Conservation (phyloP, 2,797 vertebrate genomes). For the Urophycis tenuis region DNA sequence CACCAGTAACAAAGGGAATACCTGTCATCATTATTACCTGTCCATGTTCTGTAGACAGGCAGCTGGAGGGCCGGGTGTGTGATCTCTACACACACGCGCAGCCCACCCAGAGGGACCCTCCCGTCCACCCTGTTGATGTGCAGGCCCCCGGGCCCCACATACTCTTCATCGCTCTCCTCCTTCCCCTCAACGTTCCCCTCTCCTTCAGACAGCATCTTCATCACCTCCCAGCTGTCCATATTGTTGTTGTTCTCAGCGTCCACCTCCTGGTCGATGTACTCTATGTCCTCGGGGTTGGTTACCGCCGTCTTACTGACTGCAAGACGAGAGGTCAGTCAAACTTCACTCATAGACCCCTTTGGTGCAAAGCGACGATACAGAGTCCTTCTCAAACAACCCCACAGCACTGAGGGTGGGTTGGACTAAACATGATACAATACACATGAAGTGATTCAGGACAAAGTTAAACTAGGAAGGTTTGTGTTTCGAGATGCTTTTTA, state of each 20-base stretch:
- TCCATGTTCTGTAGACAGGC: slow-evolving; percentile 55
- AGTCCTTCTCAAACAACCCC: neutral
- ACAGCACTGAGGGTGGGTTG: too few species aligned
- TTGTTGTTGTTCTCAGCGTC: slow-evolving; percentile 45
- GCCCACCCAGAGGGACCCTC: slow-evolving; percentile 29
- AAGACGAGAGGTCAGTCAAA: neutral
- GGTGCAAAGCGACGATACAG: neutral
- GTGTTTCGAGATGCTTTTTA: neutral
- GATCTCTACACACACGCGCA: slow-evolving; percentile 70
- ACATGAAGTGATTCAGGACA: too few species aligned
- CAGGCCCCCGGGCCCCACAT: slow-evolving; percentile 35
- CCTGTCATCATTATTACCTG: too few species aligned
- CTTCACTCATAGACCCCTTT: neutral
- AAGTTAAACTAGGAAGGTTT: too few species aligned
- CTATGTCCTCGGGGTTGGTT: slow-evolving; percentile 52
- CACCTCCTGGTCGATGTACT: slow-evolving; percentile 52
- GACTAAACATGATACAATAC: too few species aligned
- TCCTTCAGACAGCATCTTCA: neutral
- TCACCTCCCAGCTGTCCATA: neutral
- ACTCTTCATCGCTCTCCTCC: slow-evolving; percentile 37
- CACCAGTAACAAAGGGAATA: too few species aligned
- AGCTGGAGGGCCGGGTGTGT: slow-evolving; percentile 65
- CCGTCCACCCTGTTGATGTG: slow-evolving; percentile 62
- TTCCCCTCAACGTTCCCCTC: slow-evolving; percentile 33
- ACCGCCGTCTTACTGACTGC: slow-evolving; percentile 17